Evolutionary conservation across 2,888 invertebrate species (phyloP).

Genomic region (Piscicola geometra): DNA sequence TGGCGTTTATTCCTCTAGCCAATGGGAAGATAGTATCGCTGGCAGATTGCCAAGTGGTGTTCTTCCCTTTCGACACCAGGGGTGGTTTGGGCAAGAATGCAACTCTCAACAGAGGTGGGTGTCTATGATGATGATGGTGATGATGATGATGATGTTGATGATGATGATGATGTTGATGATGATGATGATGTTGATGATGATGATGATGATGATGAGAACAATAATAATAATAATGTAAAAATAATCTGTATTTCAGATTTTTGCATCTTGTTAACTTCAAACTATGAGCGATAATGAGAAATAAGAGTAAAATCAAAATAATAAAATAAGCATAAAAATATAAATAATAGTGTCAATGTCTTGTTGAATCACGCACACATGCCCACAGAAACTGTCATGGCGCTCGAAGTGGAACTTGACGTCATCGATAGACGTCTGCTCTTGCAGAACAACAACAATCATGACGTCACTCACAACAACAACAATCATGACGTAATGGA

Average conservation of each 20-base stretch:
- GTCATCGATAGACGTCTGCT: not conserved
- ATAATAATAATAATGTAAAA: no score
- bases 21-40: slow-evolving; percentile 47
- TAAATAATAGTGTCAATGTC: no score
- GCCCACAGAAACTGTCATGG: not conserved
- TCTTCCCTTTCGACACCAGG: slow-evolving; percentile 47
- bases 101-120: no score
- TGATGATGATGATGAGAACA: slow-evolving; percentile 21
- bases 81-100: no score
- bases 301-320: no score
- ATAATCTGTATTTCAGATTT: no score
- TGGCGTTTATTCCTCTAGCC: slow-evolving; percentile 50
- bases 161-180: slow-evolving; percentile 22
- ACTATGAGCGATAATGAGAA: no score
- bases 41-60: slow-evolving; percentile 46
- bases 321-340: no score
- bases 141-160: slow-evolving; percentile 22
- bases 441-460: not conserved
- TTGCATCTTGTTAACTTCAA: no score
- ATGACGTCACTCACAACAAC: no score
- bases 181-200: slow-evolving; percentile 22
- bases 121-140: slow-evolving; percentile 17
- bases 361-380: not conserved
- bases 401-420: not conserved
- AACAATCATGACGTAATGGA: no score